Evolutionary conservation across 2,888 invertebrate species (phyloP).

Genomic region (Mayetiola destructor): DNA sequence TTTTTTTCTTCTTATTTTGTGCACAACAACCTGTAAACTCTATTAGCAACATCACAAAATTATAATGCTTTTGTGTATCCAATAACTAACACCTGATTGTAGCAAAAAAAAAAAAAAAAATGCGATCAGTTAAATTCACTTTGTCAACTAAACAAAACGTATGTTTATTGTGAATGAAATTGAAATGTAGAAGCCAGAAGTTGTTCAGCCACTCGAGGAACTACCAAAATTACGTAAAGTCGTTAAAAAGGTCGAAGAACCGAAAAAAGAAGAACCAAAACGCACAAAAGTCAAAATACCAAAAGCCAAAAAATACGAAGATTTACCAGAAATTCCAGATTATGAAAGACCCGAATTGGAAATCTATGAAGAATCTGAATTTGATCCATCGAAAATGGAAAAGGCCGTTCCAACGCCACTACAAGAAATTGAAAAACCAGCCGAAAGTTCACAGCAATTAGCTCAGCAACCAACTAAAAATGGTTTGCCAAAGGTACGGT

Average conservation of each 20-base stretch:
- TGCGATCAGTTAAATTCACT: too few species aligned
- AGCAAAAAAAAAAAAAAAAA: too few species aligned
- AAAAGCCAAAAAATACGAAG: constrained; percentile 40
- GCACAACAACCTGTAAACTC: too few species aligned
- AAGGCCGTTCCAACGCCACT: constrained; percentile 21
- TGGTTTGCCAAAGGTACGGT: constrained; percentile 29
- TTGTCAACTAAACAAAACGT: too few species aligned
- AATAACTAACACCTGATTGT: too few species aligned
- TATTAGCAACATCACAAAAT: too few species aligned
- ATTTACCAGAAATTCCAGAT: constrained; percentile 50
- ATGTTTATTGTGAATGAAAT: too few species aligned
- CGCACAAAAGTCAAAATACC: constrained; percentile 25
- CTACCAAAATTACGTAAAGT: constrained; percentile 33
- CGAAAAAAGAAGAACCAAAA: constrained; percentile 24
- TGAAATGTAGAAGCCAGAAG: constrained; percentile 27
- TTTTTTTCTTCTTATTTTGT: too few species aligned
- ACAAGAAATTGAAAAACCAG: not conserved
- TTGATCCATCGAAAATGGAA: constrained; percentile 34
- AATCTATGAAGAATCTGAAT: constrained; percentile 46
- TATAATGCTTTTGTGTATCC: too few species aligned
- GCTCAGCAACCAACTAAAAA: constrained; percentile 26
- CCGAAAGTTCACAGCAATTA: constrained; percentile 20
- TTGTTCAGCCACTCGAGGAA: constrained; percentile 26
- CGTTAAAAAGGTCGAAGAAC: constrained; percentile 27
- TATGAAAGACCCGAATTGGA: constrained; percentile 63